phyloP scores from a whole-genome alignment of 2,797 vertebrate species.

The Chromis chromis region DNA sequence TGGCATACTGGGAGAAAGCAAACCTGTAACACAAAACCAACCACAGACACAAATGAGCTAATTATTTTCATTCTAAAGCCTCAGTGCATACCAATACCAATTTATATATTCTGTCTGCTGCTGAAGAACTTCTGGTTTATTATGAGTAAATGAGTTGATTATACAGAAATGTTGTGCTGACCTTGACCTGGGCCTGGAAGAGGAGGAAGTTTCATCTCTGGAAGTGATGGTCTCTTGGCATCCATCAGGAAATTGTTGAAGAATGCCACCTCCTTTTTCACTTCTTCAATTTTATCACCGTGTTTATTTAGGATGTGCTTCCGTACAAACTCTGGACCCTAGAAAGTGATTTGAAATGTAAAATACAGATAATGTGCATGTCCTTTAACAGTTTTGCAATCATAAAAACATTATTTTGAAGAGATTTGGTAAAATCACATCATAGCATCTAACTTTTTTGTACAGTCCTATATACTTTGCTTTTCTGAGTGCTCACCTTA shows the following conservation, averaged over 20 bases:
- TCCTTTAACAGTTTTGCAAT: not conserved
- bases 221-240: conserved; percentile 91
- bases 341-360: conserved; percentile 11
- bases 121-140: not conserved
- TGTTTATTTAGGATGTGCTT: conserved; percentile 97
- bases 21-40: conserved; percentile 67
- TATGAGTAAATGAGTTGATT: not conserved
- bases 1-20: conserved; percentile 89
- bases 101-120: not conserved
- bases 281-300: conserved; percentile 93
- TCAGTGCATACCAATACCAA: too few relatives aligned
- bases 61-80: not conserved
- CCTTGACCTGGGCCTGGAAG: conserved; percentile 88
- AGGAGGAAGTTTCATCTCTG: conserved; percentile 91
- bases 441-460: not conserved
- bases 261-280: conserved; percentile 93
- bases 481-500: conserved; percentile 82
- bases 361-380: not conserved
- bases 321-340: conserved; percentile 95
- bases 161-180: conserved; percentile 48
- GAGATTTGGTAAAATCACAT: not conserved
- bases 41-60: not conserved
- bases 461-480: not conserved
- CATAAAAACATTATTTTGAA: not conserved
- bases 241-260: conserved; percentile 96